Percentiles rank a stretch among this genome's conserved stretches.
These are phyloP conservation scores for Pteronotus mesoamericanus DNA, from an alignment of 2,797 vertebrate genomes.

Conservation along the genomic window DNA sequence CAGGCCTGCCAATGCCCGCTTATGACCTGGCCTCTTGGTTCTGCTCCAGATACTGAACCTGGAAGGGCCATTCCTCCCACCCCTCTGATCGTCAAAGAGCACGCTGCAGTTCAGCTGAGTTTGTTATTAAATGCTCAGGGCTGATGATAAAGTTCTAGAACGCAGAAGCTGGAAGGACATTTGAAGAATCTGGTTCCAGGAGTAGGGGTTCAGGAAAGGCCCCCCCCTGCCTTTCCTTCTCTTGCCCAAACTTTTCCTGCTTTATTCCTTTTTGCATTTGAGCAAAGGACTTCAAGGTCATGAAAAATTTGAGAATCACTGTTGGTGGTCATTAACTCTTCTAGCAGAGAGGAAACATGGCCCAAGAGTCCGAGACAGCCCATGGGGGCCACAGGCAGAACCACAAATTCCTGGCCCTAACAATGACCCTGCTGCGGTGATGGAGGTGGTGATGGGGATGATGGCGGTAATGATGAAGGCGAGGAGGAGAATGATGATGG, in stretches of 20 bases:
- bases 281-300: neutral
- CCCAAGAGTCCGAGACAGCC: neutral
- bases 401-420: neutral
- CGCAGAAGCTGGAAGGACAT: neutral
- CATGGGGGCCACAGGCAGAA: neutral
- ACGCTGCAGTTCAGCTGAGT: too few species aligned
- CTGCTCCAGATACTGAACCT: neutral
- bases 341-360: neutral
- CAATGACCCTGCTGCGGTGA: too few species aligned
- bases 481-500: too few species aligned
- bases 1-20: neutral
- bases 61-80: neutral
- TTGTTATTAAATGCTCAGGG: neutral
- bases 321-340: neutral
- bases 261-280: neutral
- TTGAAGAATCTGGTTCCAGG: neutral
- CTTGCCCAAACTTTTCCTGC: neutral
- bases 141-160: neutral
- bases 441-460: too few species aligned
- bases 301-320: neutral
- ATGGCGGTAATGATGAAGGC: neutral
- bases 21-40: neutral
- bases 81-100: neutral
- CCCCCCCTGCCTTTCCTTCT: neutral
- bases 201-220: fast-evolving